Conservation (phyloP, 2,113 vertebrate species). For the Balaenoptera acutorostrata region DNA sequence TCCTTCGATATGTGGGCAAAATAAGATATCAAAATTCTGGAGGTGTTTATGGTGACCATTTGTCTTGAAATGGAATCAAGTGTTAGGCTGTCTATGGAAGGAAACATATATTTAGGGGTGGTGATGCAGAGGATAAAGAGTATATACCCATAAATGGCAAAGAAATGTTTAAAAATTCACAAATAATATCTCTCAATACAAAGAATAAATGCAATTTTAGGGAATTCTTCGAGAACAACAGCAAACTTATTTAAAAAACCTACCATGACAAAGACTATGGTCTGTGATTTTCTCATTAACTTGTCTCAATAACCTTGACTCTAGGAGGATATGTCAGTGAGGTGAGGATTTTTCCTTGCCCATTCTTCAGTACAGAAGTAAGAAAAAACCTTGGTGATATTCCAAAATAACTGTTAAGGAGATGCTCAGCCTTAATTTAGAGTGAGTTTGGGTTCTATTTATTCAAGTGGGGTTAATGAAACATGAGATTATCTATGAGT, state of each 20-base stretch:
- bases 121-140: background rate
- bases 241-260: background rate
- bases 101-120: background rate
- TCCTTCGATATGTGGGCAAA: background rate
- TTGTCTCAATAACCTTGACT: background rate
- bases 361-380: background rate
- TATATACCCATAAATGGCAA: background rate
- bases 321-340: background rate
- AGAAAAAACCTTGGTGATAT: background rate
- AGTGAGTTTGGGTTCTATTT: background rate
- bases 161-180: background rate
- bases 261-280: background rate
- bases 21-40: background rate
- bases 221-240: background rate
- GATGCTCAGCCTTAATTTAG: background rate
- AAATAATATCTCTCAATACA: background rate
- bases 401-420: background rate
- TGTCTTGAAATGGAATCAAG: background rate
- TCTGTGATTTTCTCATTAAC: constrained; percentile 24
- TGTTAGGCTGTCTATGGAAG: background rate
- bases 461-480: background rate
- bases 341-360: background rate
- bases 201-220: background rate
- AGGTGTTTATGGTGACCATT: background rate
- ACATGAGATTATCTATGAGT: background rate